Percentiles rank a stretch among this genome's conserved stretches.
phyloP scores from a whole-genome alignment of 2,888 invertebrate genomes.

The Eristalinus aeneus region DNA sequence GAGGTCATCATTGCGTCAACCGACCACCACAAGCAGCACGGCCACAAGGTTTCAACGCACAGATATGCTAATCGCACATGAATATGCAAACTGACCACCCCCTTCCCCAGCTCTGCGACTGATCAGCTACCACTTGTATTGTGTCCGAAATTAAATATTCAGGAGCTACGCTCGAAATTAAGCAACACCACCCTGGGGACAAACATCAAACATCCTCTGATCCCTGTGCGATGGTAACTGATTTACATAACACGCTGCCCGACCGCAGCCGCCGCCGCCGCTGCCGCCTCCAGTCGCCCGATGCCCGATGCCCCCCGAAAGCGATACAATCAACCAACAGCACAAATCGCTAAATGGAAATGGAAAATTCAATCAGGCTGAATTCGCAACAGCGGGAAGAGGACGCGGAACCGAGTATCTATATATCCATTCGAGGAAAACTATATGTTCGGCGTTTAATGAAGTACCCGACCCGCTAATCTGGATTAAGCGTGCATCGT shows the following conservation, averaged over 20 bases:
- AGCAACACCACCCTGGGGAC: not conserved
- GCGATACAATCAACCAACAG: not conserved
- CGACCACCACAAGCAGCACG: not conserved
- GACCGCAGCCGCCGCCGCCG: too few relatives aligned
- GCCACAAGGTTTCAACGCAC: not conserved
- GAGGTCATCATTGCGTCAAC: slow-evolving; percentile 1
- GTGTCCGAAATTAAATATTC: slow-evolving; percentile 8
- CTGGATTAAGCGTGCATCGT: slow-evolving; percentile 20
- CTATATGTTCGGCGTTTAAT: slow-evolving; percentile 11
- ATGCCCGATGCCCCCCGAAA: not conserved
- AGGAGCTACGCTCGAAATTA: slow-evolving; percentile 6
- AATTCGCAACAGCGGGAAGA: not conserved
- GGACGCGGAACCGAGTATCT: not conserved
- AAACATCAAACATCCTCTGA: slow-evolving; percentile 11
- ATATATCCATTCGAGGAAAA: slow-evolving; percentile 15
- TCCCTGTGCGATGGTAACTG: not conserved
- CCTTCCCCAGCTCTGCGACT: not conserved
- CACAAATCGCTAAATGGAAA: not conserved
- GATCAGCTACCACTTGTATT: not conserved
- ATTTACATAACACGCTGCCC: slow-evolving; percentile 17
- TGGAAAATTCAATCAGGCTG: not conserved
- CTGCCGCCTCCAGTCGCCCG: too few relatives aligned
- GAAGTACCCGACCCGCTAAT: slow-evolving; percentile 21
- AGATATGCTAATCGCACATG: slow-evolving; percentile 21
- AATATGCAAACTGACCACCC: slow-evolving; percentile 11